A percentile compares a stretch with the other conserved stretches of the same genome.
Conservation (phyloP, 2,797 vertebrate genomes). For the Ataeniobius toweri region DNA sequence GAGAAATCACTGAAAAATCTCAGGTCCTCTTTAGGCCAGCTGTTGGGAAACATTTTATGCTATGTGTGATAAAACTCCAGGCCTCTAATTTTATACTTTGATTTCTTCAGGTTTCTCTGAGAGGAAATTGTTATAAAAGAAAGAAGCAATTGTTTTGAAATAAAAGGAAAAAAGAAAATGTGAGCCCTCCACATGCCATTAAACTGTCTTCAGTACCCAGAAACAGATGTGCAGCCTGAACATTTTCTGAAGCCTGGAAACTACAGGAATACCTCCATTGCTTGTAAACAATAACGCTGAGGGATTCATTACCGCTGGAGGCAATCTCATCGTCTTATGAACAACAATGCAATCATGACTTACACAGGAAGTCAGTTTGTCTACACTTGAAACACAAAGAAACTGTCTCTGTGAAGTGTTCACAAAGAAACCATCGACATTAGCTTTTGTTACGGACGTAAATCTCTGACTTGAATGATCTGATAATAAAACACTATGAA, state of each 20-base stretch:
- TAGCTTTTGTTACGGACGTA: conserved; percentile 23
- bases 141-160: conserved; percentile 5
- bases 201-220: conserved; percentile 35
- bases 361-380: conserved; percentile 15
- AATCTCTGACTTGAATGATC: conserved; percentile 25
- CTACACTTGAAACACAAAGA: conserved; percentile 19
- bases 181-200: conserved; percentile 34
- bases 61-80: conserved; percentile 19
- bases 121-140: conserved; percentile 5
- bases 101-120: conserved; percentile 17
- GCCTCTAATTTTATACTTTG: conserved; percentile 24
- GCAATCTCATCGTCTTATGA: conserved; percentile 22
- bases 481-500: conserved; percentile 24
- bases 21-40: conserved; percentile 28
- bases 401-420: conserved; percentile 19
- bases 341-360: conserved; percentile 21
- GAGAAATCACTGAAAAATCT: conserved; percentile 38
- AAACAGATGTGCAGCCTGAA: conserved; percentile 54
- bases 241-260: conserved; percentile 15
- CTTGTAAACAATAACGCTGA: conserved; percentile 30
- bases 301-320: conserved; percentile 19
- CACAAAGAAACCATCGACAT: neutral
- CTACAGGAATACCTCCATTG: conserved; percentile 24
- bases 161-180: conserved; percentile 18
- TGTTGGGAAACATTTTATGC: conserved; percentile 22